phyloP scores from a whole-genome alignment of 2,113 vertebrate genomes.

The Apodemus speciosus region DNA sequence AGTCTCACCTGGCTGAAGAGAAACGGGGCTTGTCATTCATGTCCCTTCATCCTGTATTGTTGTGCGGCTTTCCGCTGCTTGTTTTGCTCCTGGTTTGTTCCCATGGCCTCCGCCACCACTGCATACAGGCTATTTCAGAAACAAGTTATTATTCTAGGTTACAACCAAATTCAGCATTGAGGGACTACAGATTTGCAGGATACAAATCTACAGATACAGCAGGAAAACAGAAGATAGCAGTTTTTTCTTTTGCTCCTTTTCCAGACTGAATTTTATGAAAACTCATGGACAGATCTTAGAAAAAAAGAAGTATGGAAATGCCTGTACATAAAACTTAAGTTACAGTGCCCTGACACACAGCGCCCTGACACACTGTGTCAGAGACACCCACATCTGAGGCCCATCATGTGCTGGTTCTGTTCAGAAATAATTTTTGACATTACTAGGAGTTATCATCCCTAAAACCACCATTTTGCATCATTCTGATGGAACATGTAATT shows the following conservation, averaged over 20 bases:
- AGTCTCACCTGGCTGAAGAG: conserved; percentile 42
- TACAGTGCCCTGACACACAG: neutral
- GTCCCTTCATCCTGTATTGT: conserved; percentile 13
- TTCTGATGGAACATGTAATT: conserved; percentile 11
- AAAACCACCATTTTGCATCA: conserved; percentile 25
- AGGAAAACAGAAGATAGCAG: conserved; percentile 42
- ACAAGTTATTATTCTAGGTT: neutral
- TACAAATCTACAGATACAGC: conserved; percentile 25
- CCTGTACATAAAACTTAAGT: neutral
- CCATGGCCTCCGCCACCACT: neutral
- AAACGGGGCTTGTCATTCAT: neutral
- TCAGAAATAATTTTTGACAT: conserved; percentile 55
- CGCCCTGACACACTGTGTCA: neutral
- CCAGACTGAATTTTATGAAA: conserved; percentile 50
- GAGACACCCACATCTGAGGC: neutral
- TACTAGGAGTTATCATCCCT: neutral
- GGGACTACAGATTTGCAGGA: conserved; percentile 38
- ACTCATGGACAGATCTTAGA: neutral
- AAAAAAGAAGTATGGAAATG: conserved; percentile 23
- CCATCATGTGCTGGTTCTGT: neutral
- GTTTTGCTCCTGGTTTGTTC: neutral
- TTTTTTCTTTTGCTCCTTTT: conserved; percentile 55
- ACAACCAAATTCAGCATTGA: neutral
- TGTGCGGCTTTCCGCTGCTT: neutral
- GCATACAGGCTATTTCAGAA: neutral